Evolutionary conservation across 1,140 invertebrate genomes (phyloP).

Genomic region (Stenopsyche tienmushanensis): DNA sequence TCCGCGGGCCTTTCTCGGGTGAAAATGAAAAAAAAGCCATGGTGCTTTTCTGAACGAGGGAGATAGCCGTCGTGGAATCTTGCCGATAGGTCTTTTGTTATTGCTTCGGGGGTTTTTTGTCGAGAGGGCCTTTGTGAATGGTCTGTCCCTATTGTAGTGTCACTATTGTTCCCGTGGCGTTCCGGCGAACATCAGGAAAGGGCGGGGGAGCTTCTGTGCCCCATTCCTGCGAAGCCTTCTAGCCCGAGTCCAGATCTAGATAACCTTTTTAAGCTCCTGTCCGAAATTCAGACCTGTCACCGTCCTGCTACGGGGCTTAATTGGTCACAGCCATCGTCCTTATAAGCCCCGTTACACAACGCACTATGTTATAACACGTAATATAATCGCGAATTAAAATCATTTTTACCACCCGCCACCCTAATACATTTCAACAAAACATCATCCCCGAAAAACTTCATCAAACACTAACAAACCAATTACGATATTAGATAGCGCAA

Average conservation of each 20-base stretch:
- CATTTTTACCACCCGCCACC: too few species aligned
- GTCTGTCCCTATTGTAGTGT: conserved; percentile 34
- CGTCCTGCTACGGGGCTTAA: too few species aligned
- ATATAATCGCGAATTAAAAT: too few species aligned
- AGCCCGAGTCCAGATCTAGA: conserved; percentile 2
- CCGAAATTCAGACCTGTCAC: not conserved
- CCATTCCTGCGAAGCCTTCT: not conserved
- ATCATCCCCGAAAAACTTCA: too few species aligned
- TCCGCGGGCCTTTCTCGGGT: not conserved
- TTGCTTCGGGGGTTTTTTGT: conserved; percentile 35
- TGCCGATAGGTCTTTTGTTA: conserved; percentile 39
- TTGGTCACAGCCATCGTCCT: too few species aligned
- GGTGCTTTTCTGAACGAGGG: conserved; percentile 16
- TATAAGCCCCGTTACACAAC: too few species aligned
- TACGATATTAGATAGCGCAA: too few species aligned
- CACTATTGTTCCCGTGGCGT: conserved; percentile 34
- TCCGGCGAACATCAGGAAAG: conserved; percentile 7
- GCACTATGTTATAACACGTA: too few species aligned
- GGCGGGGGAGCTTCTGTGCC: not conserved
- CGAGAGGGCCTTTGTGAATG: conserved; percentile 38
- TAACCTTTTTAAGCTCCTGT: not conserved
- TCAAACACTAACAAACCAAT: too few species aligned
- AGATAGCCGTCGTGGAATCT: conserved; percentile 33
- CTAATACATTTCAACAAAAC: too few species aligned
- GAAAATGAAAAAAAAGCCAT: not conserved